Percentiles rank a stretch among this genome's conserved stretches.
Evolutionary conservation across 2,113 vertebrate species (phyloP).

Genomic region (Rhea pennata): DNA sequence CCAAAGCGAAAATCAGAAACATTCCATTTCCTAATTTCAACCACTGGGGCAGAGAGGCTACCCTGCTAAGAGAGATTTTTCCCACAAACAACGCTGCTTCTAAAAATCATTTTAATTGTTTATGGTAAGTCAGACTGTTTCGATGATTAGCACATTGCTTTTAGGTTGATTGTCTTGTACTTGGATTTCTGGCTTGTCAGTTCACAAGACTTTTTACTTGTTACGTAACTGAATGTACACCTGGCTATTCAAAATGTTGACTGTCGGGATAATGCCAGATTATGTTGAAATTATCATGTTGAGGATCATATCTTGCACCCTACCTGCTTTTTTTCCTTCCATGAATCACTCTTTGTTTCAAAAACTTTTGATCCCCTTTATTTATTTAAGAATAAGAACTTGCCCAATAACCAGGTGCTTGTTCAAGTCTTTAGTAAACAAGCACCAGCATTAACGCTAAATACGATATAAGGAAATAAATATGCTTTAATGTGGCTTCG

Average conservation of each 20-base stretch:
- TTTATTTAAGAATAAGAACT: neutral
- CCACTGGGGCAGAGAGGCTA: neutral
- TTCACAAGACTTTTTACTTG: neutral
- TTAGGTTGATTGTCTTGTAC: neutral
- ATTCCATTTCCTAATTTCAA: slow-evolving; percentile 16
- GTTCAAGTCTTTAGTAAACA: neutral
- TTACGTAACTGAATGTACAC: neutral
- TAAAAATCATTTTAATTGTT: neutral
- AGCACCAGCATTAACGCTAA: neutral
- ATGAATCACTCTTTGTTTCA: neutral
- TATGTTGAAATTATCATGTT: neutral
- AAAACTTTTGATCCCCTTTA: neutral
- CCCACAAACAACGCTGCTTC: neutral
- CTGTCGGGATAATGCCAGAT: neutral
- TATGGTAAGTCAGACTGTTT: neutral
- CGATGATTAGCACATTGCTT: neutral
- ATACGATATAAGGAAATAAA: neutral
- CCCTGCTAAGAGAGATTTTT: neutral
- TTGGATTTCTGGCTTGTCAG: neutral
- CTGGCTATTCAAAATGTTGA: neutral
- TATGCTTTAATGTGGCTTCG: neutral
- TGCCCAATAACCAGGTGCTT: neutral
- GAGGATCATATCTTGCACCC: neutral
- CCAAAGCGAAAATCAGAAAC: neutral
- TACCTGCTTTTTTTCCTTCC: neutral